These are phyloP conservation scores for Periophthalmus modestus DNA, from an alignment of 2,113 vertebrate genomes.

Conservation along the genomic window DNA sequence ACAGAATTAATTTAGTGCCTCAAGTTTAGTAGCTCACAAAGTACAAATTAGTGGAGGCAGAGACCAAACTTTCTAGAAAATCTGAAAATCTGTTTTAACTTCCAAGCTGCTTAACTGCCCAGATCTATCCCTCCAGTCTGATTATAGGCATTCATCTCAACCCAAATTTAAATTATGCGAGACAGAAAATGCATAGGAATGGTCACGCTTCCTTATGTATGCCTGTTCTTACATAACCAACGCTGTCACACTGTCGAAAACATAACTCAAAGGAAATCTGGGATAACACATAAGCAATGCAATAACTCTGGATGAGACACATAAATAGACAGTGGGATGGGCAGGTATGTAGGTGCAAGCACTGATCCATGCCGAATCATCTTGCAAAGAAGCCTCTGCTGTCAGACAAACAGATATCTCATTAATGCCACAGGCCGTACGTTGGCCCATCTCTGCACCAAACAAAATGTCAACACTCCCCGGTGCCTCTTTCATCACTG, in stretches of 20 bases:
- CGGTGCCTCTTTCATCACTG: slow-evolving; percentile 55
- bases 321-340: slow-evolving; percentile 14
- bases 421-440: slow-evolving; percentile 45
- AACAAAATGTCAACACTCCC: slow-evolving; percentile 63
- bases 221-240: neutral
- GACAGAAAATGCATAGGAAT: neutral
- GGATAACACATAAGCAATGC: neutral
- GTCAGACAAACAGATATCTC: slow-evolving; percentile 42
- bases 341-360: slow-evolving; percentile 8
- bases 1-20: neutral
- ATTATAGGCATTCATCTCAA: neutral
- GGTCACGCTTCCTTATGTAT: neutral
- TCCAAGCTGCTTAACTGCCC: too few relatives aligned
- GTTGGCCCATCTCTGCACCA: slow-evolving; percentile 27
- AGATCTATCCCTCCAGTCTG: neutral
- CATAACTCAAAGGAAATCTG: neutral
- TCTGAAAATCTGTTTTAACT: too few relatives aligned
- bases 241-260: neutral
- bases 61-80: too few relatives aligned
- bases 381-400: slow-evolving; percentile 10
- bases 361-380: slow-evolving; percentile 4
- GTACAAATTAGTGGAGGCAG: too few relatives aligned
- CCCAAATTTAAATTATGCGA: neutral
- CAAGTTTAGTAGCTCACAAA: neutral
- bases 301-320: slow-evolving; percentile 3